Conservation (phyloP, 2,797 vertebrate genomes). For the Agapornis canus region DNA sequence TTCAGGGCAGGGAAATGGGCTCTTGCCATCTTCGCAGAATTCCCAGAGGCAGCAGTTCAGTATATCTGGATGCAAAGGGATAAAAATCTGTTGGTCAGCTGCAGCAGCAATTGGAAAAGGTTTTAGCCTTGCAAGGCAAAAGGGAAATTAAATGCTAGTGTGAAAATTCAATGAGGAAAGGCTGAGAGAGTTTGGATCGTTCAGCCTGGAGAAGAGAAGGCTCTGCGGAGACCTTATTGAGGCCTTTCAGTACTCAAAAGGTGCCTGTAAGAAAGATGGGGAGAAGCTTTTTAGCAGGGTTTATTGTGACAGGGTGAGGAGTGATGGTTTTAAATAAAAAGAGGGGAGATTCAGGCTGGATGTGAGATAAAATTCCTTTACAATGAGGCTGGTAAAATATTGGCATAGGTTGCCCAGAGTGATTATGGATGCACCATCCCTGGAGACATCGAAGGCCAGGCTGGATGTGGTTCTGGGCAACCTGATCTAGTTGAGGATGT, state of each 20-base stretch:
- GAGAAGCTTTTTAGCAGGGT: neutral
- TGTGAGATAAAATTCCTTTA: neutral
- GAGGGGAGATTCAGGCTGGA: neutral
- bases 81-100: neutral
- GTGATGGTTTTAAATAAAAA: neutral
- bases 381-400: neutral
- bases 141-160: neutral
- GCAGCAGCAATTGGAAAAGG: neutral
- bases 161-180: neutral
- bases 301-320: neutral
- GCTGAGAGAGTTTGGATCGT: neutral
- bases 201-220: neutral
- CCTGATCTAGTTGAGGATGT: neutral
- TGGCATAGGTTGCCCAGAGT: neutral
- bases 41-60: neutral
- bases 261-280: neutral
- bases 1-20: neutral
- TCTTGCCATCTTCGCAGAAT: neutral
- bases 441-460: neutral
- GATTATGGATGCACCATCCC: neutral
- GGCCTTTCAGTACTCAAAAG: neutral
- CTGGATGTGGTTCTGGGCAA: neutral
- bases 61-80: neutral
- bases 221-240: neutral
- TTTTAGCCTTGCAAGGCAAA: neutral